Base-by-base conservation (phyloP, 2,888 invertebrate genomes). In the Serripes groenlandicus region DNA sequence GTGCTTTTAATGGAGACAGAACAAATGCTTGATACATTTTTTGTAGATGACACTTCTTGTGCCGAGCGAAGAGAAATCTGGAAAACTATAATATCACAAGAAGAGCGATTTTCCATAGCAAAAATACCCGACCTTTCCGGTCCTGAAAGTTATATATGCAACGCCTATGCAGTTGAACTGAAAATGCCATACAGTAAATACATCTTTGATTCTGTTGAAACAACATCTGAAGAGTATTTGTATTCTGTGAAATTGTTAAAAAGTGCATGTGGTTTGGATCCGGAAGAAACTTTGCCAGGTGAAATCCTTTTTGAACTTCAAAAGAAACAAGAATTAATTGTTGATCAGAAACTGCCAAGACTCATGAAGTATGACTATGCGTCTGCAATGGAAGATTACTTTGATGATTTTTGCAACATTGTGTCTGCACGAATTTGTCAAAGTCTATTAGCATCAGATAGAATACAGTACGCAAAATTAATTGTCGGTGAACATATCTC, bases 131-230 rank as follows among this genome's bases (percentile, higher is more conserved):
- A 79, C 1, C 78, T 75, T n/a, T 56, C 74, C 23, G 87, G 87
- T 28, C 89, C 88, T 18, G 88, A 87, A 52, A 83, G 86, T 60
- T 89, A 82, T 60, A 70, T 54, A 11, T 86, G 88, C 54, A 42
- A 62, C 9, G 73, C 81, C 0, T 32, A 75, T 23, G 75, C 78
- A 71, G 9, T 83, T 3, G 21, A 28, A n/a, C 54, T 86, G 4
- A 74, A 66, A 26, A 81, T 86, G 83, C 89, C 89, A 42, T 83
- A 87, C 56, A 83, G 86, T 60, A 56, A 37, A 18, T 7, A 72
- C 9, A 52, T 87, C 1, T 83, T 78, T 64, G 64, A 78, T 0
- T 64, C 68, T n/a, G 69, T 88, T 49, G 86, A 89, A 62, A 34
- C 37, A 49, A 76, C 77, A 11, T 82, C 72, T 28, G 85, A 86